Evolutionary conservation across 2,888 invertebrate species (phyloP), one percentile per base, ranked within the genome.

Genomic region (Chaitophorus viminalis): DNA sequence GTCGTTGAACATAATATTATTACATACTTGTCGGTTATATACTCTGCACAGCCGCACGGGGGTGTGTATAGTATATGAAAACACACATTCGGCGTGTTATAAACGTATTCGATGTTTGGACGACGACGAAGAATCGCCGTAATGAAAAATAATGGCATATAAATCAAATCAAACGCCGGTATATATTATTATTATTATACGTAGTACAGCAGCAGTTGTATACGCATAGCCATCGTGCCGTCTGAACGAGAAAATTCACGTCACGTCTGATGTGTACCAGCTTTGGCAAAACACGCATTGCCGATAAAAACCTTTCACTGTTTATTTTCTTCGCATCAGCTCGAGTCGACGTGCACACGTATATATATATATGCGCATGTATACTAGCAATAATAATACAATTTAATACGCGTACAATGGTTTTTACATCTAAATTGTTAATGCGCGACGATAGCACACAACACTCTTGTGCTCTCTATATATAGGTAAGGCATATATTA

Each of bases 101-200:
- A 75, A 39, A 74, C 33, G 74, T 54, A 36, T 75, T 60, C 31
- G 39, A 68, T 29, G 75, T 75, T 36, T 39, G 70, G 72, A 54
- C 54, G 21, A n/a, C 14, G 33, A 72, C n/a, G 77, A 78, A 72
- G 36, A 85, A 86, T 78, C 54, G n/a, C 54, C 72, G 78, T 79
- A 79, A 86, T 79, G 86, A 86, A 86, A 86, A 86, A 75, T 78
- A 86, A 86, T 86, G 78, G 68, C 29, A 31, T 79, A 86, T 86
- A 86, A 86, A 86, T 86, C 86, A 86, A 86, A 86, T 86, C 86
- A 86, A 78, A 86, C 14, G 70, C 65, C 54, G 68, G 3, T 68
- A 68, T 29, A 68, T 3, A 65, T n/a, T 46, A 52, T 85, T 70
- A 65, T 60, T 33, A 5, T 74, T n/a, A 54, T n/a, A 21, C n/a